Base-by-base conservation (phyloP, 2,888 invertebrate species). In the Cecidostiba fungosa region DNA sequence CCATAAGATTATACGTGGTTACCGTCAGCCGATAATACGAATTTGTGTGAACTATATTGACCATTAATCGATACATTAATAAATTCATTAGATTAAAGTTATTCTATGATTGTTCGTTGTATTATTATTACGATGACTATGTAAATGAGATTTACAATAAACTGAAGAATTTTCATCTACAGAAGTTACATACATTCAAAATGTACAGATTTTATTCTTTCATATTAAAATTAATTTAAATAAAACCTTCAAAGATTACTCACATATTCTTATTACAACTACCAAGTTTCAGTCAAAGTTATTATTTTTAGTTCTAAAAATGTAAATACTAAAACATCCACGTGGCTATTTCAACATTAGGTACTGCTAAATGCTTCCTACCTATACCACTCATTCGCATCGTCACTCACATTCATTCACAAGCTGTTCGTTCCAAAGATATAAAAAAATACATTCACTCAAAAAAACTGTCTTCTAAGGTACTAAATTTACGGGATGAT, bases 401-500 rank as follows among this genome's bases (percentile, higher is more conserved):
- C 36, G 36, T 70, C 32, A 70, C 32, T n/a, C n/a, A 12, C 16
- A 32, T 8, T 19, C 10, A 32, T 14, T 6, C 19, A 1, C 12
- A 19, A 19, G 6, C 19, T 19, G 16, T 50, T 74, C 23, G 8
- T 16, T 23, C 23, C 14, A 6, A 73, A 73, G n/a, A 36, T 19
- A 72, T 14, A 8, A 10, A 3, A 19, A 16, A n/a, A 73, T 47
- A 12, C 69, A 69, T 29, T 32, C 29, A 69, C 16, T 66, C 66
- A 36, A 69, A 26, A 69, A 23, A 74, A 74, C 19, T 39, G 14
- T 66, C 29, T 47, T 59, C 36, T 47, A n/a, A n/a, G n/a, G n/a
- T 59, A 43, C 47, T 62, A 32, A 78, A 74, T 62, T 89, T 85
- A 90, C 0, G 96, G 96, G 74, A 95, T 94, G 82, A 96, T 94